phyloP scores from a whole-genome alignment of 2,113 vertebrate species.

The Ranitomeya imitator region DNA sequence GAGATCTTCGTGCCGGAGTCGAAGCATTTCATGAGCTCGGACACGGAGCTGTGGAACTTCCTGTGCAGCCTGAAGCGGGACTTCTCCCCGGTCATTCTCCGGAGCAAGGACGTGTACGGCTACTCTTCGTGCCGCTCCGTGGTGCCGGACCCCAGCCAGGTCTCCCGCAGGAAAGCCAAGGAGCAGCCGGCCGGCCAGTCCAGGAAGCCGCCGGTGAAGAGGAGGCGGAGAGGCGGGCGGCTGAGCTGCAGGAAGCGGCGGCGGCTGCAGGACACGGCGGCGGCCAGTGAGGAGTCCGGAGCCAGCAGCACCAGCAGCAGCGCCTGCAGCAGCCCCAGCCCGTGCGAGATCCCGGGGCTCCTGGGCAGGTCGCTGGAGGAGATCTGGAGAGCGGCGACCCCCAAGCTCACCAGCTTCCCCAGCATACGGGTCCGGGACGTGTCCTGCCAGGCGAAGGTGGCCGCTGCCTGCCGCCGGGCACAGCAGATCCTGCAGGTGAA shows the following conservation, averaged over 20 bases:
- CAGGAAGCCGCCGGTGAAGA: conserved; percentile 57
- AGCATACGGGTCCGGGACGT: conserved; percentile 72
- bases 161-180: conserved; percentile 36
- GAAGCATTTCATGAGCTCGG: conserved; percentile 79
- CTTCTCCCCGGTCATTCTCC: conserved; percentile 79
- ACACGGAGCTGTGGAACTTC: conserved; percentile 80
- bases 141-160: conserved; percentile 67
- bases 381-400: conserved; percentile 73
- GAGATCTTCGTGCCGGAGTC: conserved; percentile 78
- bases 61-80: conserved; percentile 79
- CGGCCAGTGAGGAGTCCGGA: conserved; percentile 31
- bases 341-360: neutral
- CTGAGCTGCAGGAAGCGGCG: conserved; percentile 22
- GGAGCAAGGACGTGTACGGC: conserved; percentile 79
- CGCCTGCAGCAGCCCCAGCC: conserved; percentile 36
- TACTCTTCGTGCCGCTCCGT: conserved; percentile 76
- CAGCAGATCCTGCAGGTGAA: conserved; percentile 72
- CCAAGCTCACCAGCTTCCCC: conserved; percentile 70
- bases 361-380: conserved; percentile 70
- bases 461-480: conserved; percentile 66
- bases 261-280: neutral
- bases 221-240: conserved; percentile 30
- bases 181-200: conserved; percentile 54
- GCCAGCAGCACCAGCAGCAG: conserved; percentile 15
- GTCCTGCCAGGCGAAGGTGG: conserved; percentile 71